These are phyloP conservation scores for Elanus axillaris DNA, from an alignment of 2,113 vertebrate genomes.

Conservation along the genomic window DNA sequence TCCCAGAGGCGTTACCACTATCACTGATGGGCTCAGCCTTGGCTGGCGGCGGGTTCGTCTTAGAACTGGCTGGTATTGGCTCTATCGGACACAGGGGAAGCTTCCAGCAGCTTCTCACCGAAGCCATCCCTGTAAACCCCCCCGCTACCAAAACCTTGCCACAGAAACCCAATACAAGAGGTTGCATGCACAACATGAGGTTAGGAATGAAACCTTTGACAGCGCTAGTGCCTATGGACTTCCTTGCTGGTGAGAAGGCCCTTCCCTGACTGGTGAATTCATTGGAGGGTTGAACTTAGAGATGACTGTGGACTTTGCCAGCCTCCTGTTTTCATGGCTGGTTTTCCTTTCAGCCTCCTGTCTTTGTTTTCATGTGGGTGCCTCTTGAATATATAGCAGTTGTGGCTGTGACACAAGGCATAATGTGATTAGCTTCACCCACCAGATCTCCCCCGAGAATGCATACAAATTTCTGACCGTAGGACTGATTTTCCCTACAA, in stretches of 20 bases:
- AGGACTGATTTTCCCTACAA: not conserved
- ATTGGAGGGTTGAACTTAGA: not conserved
- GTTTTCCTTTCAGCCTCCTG: not conserved
- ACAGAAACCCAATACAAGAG: too few relatives aligned
- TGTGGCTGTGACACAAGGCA: not conserved
- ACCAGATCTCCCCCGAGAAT: not conserved
- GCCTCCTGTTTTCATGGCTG: not conserved
- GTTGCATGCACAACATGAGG: not conserved
- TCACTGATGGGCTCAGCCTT: too few relatives aligned
- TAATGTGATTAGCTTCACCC: not conserved
- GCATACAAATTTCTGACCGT: not conserved
- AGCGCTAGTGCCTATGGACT: accelerated
- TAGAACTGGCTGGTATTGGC: too few relatives aligned
- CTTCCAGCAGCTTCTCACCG: too few relatives aligned
- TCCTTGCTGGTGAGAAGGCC: not conserved
- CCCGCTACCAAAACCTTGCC: too few relatives aligned
- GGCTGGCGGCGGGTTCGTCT: too few relatives aligned
- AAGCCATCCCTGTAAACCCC: too few relatives aligned
- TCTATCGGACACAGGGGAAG: too few relatives aligned
- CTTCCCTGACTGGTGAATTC: not conserved
- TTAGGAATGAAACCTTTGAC: not conserved
- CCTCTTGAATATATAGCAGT: not conserved
- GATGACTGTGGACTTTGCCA: not conserved
- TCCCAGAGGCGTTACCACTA: too few relatives aligned
- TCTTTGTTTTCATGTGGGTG: not conserved